phyloP scores from a whole-genome alignment of 2,797 vertebrate species.

The Distichodus sexfasciatus region DNA sequence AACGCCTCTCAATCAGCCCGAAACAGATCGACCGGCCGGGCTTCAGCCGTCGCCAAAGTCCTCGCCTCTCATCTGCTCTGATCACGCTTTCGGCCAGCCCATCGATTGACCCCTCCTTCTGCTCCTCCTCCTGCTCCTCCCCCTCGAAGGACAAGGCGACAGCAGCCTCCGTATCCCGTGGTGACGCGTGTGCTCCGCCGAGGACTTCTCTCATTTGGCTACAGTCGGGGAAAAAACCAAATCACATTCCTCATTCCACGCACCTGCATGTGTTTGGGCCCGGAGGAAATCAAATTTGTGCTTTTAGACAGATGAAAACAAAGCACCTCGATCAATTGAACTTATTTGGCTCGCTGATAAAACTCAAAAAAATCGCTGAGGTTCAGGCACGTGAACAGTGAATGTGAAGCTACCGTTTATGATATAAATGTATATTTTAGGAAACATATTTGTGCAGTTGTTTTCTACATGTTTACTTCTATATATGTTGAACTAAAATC shows the following conservation, averaged over 20 bases:
- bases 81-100: constrained; percentile 62
- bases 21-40: constrained; percentile 64
- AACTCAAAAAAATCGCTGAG: constrained; percentile 27
- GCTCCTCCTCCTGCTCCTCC: constrained; percentile 56
- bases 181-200: constrained; percentile 32
- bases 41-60: constrained; percentile 29
- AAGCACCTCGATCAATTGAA: constrained; percentile 45
- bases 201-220: constrained; percentile 42
- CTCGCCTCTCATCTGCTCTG: constrained; percentile 54
- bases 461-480: too few relatives aligned
- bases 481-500: too few relatives aligned
- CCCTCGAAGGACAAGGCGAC: constrained; percentile 48
- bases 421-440: too few relatives aligned
- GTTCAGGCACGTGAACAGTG: constrained; percentile 21
- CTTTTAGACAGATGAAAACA: constrained; percentile 50
- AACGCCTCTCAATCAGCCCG: constrained; percentile 67
- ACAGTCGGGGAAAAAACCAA: constrained; percentile 49
- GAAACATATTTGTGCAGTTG: too few relatives aligned
- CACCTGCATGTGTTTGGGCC: constrained; percentile 39
- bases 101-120: constrained; percentile 64
- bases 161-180: constrained; percentile 39
- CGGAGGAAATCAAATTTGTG: constrained; percentile 52
- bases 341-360: constrained; percentile 38
- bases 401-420: too few relatives aligned
- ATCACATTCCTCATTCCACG: constrained; percentile 7